Conservation (phyloP, 2,797 vertebrate species). For the Clarias platycephalus region DNA sequence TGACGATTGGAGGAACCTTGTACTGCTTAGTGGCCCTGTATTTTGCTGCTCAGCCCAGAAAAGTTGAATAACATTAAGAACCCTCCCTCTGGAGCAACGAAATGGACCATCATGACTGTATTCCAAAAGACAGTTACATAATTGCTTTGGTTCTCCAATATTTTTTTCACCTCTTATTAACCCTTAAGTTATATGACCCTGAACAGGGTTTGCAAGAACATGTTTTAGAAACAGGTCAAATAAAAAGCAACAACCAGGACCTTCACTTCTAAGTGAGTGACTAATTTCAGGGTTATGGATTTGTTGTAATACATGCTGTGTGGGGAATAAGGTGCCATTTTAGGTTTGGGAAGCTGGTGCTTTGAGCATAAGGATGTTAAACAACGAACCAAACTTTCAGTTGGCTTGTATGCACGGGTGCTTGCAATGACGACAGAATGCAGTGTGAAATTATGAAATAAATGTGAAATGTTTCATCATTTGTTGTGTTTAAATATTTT, state of each 20-base stretch:
- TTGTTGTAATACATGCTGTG: background rate
- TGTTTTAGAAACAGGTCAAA: conserved; percentile 10
- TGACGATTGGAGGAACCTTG: conserved; percentile 87
- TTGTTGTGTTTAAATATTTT: background rate
- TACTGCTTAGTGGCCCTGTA: conserved; percentile 92
- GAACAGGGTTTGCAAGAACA: conserved; percentile 28
- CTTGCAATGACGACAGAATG: background rate
- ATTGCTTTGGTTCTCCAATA: conserved; percentile 20
- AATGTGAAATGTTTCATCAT: background rate
- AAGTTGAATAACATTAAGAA: conserved; percentile 52
- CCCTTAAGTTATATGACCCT: conserved; percentile 27
- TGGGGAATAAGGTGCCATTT: background rate
- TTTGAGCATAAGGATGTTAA: background rate
- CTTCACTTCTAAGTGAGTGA: background rate
- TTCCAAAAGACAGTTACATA: conserved; percentile 33
- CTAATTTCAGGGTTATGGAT: background rate
- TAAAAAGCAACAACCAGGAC: background rate
- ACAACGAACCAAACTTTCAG: background rate
- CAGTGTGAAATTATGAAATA: background rate
- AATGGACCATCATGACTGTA: conserved; percentile 37
- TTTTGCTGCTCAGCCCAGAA: conserved; percentile 83
- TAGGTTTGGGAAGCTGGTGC: background rate
- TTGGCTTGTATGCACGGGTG: background rate
- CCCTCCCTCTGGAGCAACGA: background rate
- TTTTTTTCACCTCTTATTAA: conserved; percentile 12